Conservation (phyloP, 2,888 invertebrate species). For the Pristionchus maxplancki region DNA sequence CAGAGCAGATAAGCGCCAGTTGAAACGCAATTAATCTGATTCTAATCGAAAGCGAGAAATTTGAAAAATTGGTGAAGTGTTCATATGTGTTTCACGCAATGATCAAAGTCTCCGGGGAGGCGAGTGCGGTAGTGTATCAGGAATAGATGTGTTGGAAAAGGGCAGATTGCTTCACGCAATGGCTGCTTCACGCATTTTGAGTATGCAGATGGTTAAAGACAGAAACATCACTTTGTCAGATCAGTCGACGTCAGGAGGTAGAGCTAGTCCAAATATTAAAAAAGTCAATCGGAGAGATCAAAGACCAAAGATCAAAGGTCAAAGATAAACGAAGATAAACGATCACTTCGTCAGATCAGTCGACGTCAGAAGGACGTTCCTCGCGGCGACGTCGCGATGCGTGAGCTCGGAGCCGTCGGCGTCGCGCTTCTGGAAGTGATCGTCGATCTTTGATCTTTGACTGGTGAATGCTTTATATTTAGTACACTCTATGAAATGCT, state of each 20-base stretch:
- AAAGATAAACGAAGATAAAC: background rate
- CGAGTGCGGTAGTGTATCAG: background rate
- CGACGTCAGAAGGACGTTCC: conserved; percentile 71
- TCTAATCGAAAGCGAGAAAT: too few species aligned
- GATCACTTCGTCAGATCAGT: conserved; percentile 64
- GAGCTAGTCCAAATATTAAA: too few species aligned
- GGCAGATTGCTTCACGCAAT: too few species aligned
- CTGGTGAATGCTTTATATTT: too few species aligned
- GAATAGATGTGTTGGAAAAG: too few species aligned
- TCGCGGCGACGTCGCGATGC: conserved; percentile 73
- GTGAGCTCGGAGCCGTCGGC: conserved; percentile 73
- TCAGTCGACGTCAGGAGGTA: background rate
- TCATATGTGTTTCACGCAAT: background rate
- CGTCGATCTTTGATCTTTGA: background rate
- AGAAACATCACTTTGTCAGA: background rate
- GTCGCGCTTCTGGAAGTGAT: background rate
- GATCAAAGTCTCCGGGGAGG: background rate
- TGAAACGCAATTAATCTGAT: background rate
- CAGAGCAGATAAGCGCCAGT: background rate
- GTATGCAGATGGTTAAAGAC: too few species aligned
- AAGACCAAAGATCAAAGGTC: conserved; percentile 13
- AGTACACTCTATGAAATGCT: too few species aligned
- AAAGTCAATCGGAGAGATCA: too few species aligned
- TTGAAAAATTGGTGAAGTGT: too few species aligned
- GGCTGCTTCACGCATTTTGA: too few species aligned